These are phyloP conservation scores for Cervus canadensis DNA, from an alignment of 2,113 vertebrate species.

Conservation along the genomic window DNA sequence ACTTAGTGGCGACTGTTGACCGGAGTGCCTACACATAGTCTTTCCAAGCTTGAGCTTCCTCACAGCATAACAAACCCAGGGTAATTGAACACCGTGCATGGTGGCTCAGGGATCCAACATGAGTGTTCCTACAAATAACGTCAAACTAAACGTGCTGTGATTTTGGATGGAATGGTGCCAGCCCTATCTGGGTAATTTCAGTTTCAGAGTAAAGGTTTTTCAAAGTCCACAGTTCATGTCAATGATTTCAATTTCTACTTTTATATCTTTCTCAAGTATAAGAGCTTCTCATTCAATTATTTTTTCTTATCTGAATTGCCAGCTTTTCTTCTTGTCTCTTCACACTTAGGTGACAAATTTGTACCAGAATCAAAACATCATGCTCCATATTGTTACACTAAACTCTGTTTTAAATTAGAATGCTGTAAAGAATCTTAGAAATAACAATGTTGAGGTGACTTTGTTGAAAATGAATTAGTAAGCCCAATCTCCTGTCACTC, in stretches of 20 bases:
- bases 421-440: not conserved
- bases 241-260: conserved; percentile 10
- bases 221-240: not conserved
- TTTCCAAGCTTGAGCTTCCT: not conserved
- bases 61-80: not conserved
- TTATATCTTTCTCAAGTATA: conserved; percentile 10
- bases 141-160: too few species aligned
- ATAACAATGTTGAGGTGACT: not conserved
- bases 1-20: not conserved
- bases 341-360: not conserved
- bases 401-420: not conserved
- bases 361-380: not conserved
- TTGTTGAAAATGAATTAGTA: not conserved
- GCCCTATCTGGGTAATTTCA: not conserved
- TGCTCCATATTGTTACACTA: not conserved
- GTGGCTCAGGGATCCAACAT: not conserved
- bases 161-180: not conserved
- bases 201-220: not conserved
- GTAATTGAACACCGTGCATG: not conserved
- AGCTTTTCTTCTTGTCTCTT: not conserved
- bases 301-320: not conserved
- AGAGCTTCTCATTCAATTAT: not conserved
- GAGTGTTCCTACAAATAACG: not conserved
- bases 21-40: not conserved
- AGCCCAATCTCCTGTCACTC: not conserved